These are phyloP conservation scores for Thymelicus acteon DNA, from an alignment of 2,888 invertebrate species.

Conservation along the genomic window DNA sequence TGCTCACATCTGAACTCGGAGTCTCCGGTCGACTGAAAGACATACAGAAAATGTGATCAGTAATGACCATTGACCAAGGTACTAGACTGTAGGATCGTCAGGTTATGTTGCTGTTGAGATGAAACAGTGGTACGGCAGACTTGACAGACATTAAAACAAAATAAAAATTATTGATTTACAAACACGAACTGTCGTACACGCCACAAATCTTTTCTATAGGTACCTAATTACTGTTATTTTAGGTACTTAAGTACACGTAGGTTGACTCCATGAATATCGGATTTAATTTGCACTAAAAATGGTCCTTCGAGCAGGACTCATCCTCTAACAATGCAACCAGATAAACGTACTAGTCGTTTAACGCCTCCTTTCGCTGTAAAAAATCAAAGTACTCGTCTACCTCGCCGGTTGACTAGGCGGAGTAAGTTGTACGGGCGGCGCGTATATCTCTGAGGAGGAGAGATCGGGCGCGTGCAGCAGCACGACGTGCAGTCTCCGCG, in stretches of 20 bases:
- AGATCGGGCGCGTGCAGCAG: conserved; percentile 90
- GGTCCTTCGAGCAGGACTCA: not conserved
- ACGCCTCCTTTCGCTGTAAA: not conserved
- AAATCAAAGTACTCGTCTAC: conserved; percentile 46
- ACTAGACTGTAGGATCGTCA: no score
- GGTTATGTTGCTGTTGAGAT: no score
- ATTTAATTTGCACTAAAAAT: no score
- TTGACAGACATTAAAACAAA: no score
- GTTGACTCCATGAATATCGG: no score
- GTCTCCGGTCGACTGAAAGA: conserved; percentile 76
- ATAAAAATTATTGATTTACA: no score
- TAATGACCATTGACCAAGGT: no score
- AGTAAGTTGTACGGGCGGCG: conserved; percentile 82
- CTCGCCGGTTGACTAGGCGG: conserved; percentile 75
- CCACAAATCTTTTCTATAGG: no score
- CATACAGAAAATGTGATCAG: not conserved
- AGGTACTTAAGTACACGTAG: no score
- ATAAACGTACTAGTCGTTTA: not conserved
- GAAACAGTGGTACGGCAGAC: no score
- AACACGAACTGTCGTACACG: no score
- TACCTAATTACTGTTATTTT: no score
- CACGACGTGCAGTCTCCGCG: conserved; percentile 89
- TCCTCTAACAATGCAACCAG: not conserved
- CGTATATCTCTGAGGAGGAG: conserved; percentile 87
- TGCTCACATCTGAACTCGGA: conserved; percentile 74